A percentile compares a stretch with the other conserved stretches of the same genome.
Conservation (phyloP, 2,888 invertebrate species). For the Norana najaformis region DNA sequence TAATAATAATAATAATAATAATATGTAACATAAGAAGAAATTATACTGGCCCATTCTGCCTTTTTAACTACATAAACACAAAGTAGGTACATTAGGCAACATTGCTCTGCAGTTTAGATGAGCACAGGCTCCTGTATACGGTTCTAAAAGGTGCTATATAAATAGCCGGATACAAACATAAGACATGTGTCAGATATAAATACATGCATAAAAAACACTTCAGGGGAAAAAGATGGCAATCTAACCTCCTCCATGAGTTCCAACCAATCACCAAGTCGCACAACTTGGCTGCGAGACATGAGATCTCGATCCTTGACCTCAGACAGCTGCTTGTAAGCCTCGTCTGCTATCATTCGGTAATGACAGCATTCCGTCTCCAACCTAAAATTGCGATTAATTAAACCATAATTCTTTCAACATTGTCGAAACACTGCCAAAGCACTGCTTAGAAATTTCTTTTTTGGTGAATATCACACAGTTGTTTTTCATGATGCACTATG, state of each 20-base stretch:
- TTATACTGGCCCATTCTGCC: no score
- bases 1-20: no score
- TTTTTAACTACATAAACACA: no score
- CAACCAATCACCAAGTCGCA: slow-evolving; percentile 57
- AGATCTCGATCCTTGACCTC: slow-evolving; percentile 55
- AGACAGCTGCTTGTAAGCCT: slow-evolving; percentile 58
- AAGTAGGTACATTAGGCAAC: no score
- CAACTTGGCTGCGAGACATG: slow-evolving; percentile 54
- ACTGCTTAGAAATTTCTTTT: neutral
- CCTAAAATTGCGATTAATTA: slow-evolving; percentile 44
- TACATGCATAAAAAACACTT: neutral
- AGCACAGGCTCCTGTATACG: no score
- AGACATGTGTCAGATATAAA: no score
- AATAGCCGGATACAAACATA: no score
- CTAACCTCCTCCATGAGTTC: slow-evolving; percentile 58
- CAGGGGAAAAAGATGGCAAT: neutral
- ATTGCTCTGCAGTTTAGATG: neutral
- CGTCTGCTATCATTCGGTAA: slow-evolving; percentile 58
- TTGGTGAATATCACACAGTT: neutral
- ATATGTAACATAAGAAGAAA: no score
- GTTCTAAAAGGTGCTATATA: no score
- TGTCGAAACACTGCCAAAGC: neutral
- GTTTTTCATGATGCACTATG: neutral
- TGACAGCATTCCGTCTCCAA: slow-evolving; percentile 57
- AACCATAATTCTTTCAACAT: neutral